Evolutionary conservation across 2,797 vertebrate species (phyloP).

Genomic region (Silurus aristotelis): DNA sequence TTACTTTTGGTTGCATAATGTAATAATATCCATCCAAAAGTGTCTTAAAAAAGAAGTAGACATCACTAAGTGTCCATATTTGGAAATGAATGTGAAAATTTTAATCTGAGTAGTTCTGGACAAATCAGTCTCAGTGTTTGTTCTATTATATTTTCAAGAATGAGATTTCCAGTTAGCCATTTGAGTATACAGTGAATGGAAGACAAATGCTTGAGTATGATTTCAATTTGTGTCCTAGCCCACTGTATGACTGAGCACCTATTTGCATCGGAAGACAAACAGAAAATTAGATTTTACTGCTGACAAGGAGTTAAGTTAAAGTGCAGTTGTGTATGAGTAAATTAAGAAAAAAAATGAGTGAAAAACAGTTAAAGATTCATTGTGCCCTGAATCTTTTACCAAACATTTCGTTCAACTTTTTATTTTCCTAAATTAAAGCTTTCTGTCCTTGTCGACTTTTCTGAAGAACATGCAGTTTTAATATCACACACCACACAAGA

Average conservation of each 20-base stretch:
- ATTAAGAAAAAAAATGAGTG: not conserved
- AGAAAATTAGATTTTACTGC: slow-evolving; percentile 65
- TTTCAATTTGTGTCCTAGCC: slow-evolving; percentile 43
- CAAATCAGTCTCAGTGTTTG: slow-evolving; percentile 34
- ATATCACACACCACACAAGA: not conserved
- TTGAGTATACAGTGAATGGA: slow-evolving; percentile 34
- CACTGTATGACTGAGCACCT: slow-evolving; percentile 45
- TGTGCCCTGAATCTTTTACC: not conserved
- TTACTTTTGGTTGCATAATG: not conserved
- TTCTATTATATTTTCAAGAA: slow-evolving; percentile 32
- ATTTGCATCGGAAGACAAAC: slow-evolving; percentile 68
- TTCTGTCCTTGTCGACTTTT: not conserved
- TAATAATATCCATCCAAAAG: not conserved
- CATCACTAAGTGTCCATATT: not conserved
- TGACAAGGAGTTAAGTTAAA: slow-evolving; percentile 60
- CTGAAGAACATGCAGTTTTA: not conserved
- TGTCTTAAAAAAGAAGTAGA: not conserved
- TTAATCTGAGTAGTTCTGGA: not conserved
- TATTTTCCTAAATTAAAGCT: not conserved
- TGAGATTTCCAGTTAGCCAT: slow-evolving; percentile 43
- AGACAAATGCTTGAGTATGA: slow-evolving; percentile 50
- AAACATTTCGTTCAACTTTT: too few species aligned
- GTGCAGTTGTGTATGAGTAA: not conserved
- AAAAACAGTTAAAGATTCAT: not conserved
- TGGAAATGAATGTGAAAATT: not conserved